Conservation (phyloP, 2,113 vertebrate species). For the Microtus montanus region DNA sequence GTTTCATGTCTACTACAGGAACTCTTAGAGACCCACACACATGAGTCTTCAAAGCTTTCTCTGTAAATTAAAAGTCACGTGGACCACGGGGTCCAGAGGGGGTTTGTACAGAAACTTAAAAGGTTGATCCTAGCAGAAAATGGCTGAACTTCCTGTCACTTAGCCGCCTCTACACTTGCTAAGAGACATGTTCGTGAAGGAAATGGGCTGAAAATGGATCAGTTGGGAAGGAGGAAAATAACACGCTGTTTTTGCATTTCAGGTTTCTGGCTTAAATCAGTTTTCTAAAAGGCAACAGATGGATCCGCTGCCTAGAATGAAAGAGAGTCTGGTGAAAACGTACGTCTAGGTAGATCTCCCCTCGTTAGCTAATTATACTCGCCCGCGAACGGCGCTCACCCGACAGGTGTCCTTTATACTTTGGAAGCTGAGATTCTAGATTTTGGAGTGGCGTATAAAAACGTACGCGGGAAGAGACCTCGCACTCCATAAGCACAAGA, state of each 20-base stretch:
- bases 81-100: not conserved
- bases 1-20: not conserved
- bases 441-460: constrained; percentile 43
- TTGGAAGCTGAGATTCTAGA: constrained; percentile 41
- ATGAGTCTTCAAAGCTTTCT: not conserved
- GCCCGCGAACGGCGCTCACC: not conserved
- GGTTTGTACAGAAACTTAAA: not conserved
- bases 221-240: constrained; percentile 11
- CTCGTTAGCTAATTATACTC: constrained; percentile 36
- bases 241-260: constrained; percentile 25
- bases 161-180: not conserved
- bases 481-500: not conserved
- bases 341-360: constrained; percentile 44
- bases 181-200: not conserved
- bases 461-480: constrained; percentile 1
- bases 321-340: constrained; percentile 62
- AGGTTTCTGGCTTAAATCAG: constrained; percentile 53
- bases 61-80: not conserved
- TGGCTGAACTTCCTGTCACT: not conserved
- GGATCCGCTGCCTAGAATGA: constrained; percentile 66
- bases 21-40: not conserved
- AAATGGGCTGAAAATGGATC: not conserved
- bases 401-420: constrained; percentile 40
- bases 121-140: not conserved
- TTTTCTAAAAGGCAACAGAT: constrained; percentile 62